Conservation (phyloP, 1,140 invertebrate genomes). For the Wiebesia pumilae region DNA sequence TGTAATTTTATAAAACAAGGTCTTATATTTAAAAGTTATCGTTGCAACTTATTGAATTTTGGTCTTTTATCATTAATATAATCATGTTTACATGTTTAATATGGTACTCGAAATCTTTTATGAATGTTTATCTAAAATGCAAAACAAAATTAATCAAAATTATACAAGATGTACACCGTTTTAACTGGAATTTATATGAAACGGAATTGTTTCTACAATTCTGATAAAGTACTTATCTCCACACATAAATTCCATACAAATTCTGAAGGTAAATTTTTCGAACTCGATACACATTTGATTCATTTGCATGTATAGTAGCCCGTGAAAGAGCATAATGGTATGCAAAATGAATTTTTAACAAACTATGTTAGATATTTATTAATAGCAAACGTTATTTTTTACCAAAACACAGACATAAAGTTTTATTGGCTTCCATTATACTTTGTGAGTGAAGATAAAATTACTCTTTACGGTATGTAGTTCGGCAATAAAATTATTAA, state of each 20-base stretch:
- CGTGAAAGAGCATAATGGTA: too few species aligned
- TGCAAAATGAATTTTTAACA: not conserved
- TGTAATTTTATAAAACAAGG: constrained; percentile 9
- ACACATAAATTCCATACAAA: too few species aligned
- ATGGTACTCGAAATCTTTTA: too few species aligned
- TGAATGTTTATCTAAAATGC: not conserved
- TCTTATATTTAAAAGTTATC: too few species aligned
- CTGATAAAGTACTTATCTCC: too few species aligned
- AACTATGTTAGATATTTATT: not conserved
- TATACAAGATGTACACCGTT: not conserved
- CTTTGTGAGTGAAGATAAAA: constrained; percentile 6
- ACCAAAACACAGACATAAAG: not conserved
- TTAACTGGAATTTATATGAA: not conserved
- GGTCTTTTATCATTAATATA: too few species aligned
- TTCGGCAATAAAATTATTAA: constrained; percentile 29
- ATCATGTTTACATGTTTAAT: too few species aligned
- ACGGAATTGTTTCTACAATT: not conserved
- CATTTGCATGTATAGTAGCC: not conserved
- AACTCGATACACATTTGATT: too few species aligned
- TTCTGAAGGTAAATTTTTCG: too few species aligned
- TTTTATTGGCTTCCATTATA: not conserved
- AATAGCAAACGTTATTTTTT: not conserved
- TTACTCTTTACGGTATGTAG: not conserved
- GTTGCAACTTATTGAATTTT: too few species aligned
- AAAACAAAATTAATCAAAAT: not conserved